These are phyloP conservation scores for Synaphobranchus kaupii DNA, from an alignment of 2,797 vertebrate genomes.

Conservation along the genomic window DNA sequence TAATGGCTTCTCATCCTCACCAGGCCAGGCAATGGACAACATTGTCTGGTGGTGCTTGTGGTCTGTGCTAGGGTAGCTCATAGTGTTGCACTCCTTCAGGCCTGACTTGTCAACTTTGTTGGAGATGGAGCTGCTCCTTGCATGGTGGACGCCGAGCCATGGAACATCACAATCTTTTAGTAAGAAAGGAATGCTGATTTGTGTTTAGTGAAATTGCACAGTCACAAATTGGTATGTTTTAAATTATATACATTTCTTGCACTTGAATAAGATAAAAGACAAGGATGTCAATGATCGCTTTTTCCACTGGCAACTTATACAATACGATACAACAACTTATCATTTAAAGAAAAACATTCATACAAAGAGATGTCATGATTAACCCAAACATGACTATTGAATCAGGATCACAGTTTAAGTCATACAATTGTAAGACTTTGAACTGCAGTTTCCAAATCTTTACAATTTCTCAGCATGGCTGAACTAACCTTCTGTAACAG, in stretches of 20 bases:
- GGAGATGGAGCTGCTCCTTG: slow-evolving; percentile 76
- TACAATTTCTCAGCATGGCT: not conserved
- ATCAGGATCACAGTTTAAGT: too few species aligned
- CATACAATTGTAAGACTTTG: too few species aligned
- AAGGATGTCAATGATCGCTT: not conserved
- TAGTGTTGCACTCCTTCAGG: slow-evolving; percentile 47
- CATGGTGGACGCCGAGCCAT: slow-evolving; percentile 86
- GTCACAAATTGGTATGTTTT: not conserved
- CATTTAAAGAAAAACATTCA: not conserved
- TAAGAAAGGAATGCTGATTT: slow-evolving; percentile 16
- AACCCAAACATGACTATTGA: too few species aligned
- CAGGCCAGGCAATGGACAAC: slow-evolving; percentile 54
- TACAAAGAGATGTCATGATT: not conserved
- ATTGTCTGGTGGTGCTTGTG: slow-evolving; percentile 73
- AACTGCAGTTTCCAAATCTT: not conserved
- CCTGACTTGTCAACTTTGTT: slow-evolving; percentile 39
- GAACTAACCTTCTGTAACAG: slow-evolving; percentile 88
- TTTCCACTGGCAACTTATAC: not conserved
- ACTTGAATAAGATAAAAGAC: not conserved
- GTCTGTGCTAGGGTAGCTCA: slow-evolving; percentile 75
- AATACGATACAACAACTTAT: not conserved
- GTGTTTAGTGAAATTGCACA: not conserved
- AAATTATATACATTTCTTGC: not conserved
- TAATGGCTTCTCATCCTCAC: slow-evolving; percentile 7
- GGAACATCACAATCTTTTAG: slow-evolving; percentile 90